These are phyloP conservation scores for Ephydatia muelleri DNA, from an alignment of 37 sponge, comb jelly and placozoan genomes.

Conservation along the genomic window DNA sequence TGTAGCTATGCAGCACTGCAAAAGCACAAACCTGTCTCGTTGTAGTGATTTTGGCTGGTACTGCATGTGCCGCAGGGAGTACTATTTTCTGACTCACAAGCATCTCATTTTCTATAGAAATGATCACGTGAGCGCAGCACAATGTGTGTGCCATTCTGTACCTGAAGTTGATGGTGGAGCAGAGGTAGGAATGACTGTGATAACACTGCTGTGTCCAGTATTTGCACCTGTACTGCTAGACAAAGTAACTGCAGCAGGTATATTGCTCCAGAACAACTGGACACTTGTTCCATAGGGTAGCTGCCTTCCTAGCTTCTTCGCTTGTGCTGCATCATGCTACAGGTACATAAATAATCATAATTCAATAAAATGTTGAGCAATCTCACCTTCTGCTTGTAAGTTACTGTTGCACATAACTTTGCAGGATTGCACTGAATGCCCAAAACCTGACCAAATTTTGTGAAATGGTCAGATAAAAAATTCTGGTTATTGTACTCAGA, in stretches of 20 bases:
- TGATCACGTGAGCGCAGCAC: no score
- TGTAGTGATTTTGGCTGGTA: neutral
- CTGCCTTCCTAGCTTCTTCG: neutral
- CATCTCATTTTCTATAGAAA: no score
- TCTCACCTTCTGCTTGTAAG: neutral
- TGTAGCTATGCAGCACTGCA: no score
- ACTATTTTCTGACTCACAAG: no score
- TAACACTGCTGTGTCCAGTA: neutral
- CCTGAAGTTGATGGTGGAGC: neutral
- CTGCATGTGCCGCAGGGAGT: no score
- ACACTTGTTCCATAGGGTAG: neutral
- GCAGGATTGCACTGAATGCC: constrained; percentile 36
- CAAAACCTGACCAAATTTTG: constrained; percentile 56
- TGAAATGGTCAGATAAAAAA: constrained; percentile 47
- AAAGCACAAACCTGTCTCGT: neutral
- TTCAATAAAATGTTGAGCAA: neutral
- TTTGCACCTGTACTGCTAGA: neutral
- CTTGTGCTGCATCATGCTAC: neutral
- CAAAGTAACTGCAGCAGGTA: neutral
- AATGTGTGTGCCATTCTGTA: neutral
- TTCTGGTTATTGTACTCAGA: constrained; percentile 36
- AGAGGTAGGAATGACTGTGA: neutral
- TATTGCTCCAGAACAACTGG: neutral
- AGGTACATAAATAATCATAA: neutral
- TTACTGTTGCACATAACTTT: constrained; percentile 69